These are phyloP conservation scores for Oreortyx pictus DNA, from an alignment of 2,797 vertebrate species.

Conservation along the genomic window DNA sequence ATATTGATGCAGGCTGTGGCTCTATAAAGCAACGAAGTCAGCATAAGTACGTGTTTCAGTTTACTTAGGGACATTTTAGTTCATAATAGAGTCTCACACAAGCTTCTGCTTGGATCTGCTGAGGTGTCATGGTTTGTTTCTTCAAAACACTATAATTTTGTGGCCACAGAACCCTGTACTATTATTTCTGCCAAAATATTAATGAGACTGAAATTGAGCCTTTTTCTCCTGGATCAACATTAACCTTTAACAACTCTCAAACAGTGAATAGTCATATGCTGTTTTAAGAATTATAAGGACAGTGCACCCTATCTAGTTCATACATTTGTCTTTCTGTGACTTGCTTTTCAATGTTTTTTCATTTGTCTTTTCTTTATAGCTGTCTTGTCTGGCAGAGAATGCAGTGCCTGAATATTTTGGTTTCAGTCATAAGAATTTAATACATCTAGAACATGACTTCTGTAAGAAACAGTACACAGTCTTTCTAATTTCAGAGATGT, in stretches of 20 bases:
- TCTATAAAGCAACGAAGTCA: neutral
- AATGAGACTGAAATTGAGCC: neutral
- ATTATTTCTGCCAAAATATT: neutral
- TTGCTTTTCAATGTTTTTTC: neutral
- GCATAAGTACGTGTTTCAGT: neutral
- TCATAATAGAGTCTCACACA: neutral
- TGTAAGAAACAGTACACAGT: neutral
- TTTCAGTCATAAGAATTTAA: neutral
- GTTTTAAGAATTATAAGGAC: neutral
- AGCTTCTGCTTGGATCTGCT: neutral
- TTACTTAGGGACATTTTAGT: neutral
- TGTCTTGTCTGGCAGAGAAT: neutral
- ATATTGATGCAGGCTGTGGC: neutral
- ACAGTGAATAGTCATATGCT: neutral
- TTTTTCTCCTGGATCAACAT: neutral
- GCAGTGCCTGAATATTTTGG: neutral
- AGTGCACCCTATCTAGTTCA: neutral
- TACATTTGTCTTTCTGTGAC: neutral
- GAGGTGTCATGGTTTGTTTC: rapidly evolving
- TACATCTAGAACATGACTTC: neutral
- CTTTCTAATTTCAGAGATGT: neutral
- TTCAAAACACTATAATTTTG: neutral
- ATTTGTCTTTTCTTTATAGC: neutral
- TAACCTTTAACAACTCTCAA: neutral
- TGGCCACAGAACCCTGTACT: neutral